Conservation (phyloP, 2,797 vertebrate genomes). For the Pachyuromys duprasi region DNA sequence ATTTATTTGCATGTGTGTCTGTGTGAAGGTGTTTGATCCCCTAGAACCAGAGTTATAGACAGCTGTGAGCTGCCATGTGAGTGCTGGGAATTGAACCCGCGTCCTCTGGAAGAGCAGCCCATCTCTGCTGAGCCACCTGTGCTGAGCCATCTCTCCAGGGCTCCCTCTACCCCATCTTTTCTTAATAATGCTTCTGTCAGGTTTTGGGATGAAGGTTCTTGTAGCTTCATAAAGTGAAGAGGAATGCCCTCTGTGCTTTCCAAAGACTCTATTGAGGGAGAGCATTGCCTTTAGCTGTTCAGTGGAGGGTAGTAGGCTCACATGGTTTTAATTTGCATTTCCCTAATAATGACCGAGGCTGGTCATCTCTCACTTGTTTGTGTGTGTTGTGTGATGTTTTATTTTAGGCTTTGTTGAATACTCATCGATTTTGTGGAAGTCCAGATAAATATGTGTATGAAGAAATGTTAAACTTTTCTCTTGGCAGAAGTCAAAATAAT, state of each 20-base stretch:
- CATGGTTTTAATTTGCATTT: neutral
- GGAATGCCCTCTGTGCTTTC: neutral
- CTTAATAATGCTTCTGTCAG: neutral
- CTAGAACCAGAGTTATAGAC: no score
- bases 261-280: neutral
- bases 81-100: no score
- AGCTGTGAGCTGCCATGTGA: no score
- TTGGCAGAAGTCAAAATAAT: constrained; percentile 65
- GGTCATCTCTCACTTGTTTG: neutral
- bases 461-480: constrained; percentile 73
- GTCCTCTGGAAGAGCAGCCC: no score
- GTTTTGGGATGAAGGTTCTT: neutral
- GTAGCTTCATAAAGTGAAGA: neutral
- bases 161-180: no score
- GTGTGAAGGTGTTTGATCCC: no score
- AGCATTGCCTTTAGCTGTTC: neutral
- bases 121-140: no score
- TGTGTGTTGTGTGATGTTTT: constrained; percentile 77
- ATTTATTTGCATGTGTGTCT: no score
- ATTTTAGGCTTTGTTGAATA: constrained; percentile 76
- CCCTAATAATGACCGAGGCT: neutral
- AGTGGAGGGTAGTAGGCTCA: neutral
- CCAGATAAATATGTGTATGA: constrained; percentile 72
- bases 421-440: constrained; percentile 69
- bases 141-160: no score